Conservation (phyloP, 1,140 invertebrate species). For the Diploscapter pachys region DNA sequence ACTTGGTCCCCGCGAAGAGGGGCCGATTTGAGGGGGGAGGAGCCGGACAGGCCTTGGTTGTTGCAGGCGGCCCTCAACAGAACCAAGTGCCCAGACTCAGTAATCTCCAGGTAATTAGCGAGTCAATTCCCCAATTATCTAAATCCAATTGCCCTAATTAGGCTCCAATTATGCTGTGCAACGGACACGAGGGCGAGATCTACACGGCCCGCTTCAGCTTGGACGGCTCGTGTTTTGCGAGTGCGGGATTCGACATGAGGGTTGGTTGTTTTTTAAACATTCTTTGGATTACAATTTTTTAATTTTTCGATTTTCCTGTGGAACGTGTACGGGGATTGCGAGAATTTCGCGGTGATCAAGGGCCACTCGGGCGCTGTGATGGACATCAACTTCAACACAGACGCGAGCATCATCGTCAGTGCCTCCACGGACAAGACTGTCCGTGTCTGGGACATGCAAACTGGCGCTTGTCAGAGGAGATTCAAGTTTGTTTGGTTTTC, state of each 20-base stretch:
- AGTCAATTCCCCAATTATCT: neutral
- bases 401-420: constrained; percentile 77
- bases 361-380: constrained; percentile 94
- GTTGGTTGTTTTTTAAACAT: constrained; percentile 70
- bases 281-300: neutral
- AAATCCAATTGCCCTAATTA: constrained; percentile 53
- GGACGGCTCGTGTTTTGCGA: constrained; percentile 86
- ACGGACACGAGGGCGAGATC: constrained; percentile 94
- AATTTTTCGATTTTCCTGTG: constrained; percentile 69
- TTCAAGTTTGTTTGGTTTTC: constrained; percentile 68
- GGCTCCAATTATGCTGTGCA: constrained; percentile 91
- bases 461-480: constrained; percentile 81
- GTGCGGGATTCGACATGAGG: constrained; percentile 90
- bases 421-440: constrained; percentile 90
- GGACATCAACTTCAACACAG: constrained; percentile 91
- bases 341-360: constrained; percentile 83
- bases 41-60: neutral
- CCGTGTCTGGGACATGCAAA: constrained; percentile 88
- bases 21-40: neutral
- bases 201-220: constrained; percentile 90
- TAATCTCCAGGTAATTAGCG: neutral
- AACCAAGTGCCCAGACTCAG: constrained; percentile 8
- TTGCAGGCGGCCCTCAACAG: constrained; percentile 2
- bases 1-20: constrained; percentile 19
- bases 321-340: constrained; percentile 96